Evolutionary conservation across 2,888 invertebrate species (phyloP).

Genomic region (Nipponacmea schrenckii): DNA sequence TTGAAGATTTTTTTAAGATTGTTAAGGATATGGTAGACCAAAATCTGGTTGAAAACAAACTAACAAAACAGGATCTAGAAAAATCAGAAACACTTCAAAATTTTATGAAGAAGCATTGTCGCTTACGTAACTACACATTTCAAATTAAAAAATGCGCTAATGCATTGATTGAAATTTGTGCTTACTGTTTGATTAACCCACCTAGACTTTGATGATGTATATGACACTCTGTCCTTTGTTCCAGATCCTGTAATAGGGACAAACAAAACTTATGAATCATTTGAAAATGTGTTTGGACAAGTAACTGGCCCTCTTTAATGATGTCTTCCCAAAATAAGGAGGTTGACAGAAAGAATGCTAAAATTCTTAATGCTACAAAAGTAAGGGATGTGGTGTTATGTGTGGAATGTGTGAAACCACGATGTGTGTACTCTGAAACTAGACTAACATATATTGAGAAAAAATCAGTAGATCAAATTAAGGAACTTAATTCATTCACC

Average conservation of each 20-base stretch:
- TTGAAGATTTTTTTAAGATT: not conserved
- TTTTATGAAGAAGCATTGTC: too few relatives aligned
- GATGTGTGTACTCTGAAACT: not conserved
- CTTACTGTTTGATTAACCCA: not conserved
- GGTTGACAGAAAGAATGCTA: not conserved
- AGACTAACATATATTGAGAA: not conserved
- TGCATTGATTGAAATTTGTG: too few relatives aligned
- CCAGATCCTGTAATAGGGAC: not conserved
- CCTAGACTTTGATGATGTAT: not conserved
- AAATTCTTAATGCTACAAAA: conserved; percentile 1
- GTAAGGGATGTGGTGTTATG: not conserved
- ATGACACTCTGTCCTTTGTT: not conserved
- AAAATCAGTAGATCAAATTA: not conserved
- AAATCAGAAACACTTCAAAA: too few relatives aligned
- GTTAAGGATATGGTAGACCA: not conserved
- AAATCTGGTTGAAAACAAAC: conserved; percentile 1
- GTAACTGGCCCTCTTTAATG: not conserved
- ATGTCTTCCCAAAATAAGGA: not conserved
- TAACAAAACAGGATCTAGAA: too few relatives aligned
- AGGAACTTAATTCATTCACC: not conserved
- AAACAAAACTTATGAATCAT: not conserved
- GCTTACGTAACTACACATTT: too few relatives aligned
- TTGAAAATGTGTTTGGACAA: not conserved
- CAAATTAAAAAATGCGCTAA: too few relatives aligned
- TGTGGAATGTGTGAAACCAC: conserved; percentile 4